These are phyloP conservation scores for Tubulanus polymorphus DNA, from an alignment of 2,888 invertebrate species.

Conservation along the genomic window DNA sequence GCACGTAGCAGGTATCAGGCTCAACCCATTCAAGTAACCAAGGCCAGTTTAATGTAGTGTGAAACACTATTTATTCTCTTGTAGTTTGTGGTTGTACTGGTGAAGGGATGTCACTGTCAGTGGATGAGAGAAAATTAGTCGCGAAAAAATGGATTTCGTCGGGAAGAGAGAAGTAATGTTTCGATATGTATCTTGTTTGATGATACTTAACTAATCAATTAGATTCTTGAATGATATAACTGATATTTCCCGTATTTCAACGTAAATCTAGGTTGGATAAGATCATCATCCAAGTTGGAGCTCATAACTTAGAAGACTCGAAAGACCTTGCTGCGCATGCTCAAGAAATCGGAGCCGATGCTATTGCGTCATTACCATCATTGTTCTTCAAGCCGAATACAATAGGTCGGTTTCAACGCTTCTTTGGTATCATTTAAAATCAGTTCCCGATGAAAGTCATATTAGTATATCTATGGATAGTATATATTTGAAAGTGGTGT, in stretches of 20 bases:
- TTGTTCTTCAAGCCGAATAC: conserved; percentile 42
- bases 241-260: not conserved
- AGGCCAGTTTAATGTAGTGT: not conserved
- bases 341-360: conserved; percentile 34
- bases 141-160: conserved; percentile 60
- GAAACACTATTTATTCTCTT: conserved; percentile 16
- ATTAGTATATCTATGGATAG: too few species aligned
- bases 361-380: conserved; percentile 43
- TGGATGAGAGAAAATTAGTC: conserved; percentile 65
- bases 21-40: not conserved
- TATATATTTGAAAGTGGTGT: too few species aligned
- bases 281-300: conserved; percentile 32
- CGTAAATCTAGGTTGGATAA: conserved; percentile 22
- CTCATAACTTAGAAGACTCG: conserved; percentile 25
- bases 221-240: too few species aligned
- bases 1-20: too few species aligned
- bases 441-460: too few species aligned
- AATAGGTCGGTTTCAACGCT: conserved; percentile 41
- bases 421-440: too few species aligned
- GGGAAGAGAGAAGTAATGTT: conserved; percentile 25
- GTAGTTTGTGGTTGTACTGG: conserved; percentile 77
- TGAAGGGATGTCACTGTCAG: conserved; percentile 66
- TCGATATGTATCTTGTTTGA: too few species aligned
- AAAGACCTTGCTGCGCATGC: conserved; percentile 42
- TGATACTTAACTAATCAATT: too few species aligned